Percentiles rank a stretch among this genome's conserved stretches.
Conservation (phyloP, 2,888 invertebrate species). For the Dendrolimus houi region DNA sequence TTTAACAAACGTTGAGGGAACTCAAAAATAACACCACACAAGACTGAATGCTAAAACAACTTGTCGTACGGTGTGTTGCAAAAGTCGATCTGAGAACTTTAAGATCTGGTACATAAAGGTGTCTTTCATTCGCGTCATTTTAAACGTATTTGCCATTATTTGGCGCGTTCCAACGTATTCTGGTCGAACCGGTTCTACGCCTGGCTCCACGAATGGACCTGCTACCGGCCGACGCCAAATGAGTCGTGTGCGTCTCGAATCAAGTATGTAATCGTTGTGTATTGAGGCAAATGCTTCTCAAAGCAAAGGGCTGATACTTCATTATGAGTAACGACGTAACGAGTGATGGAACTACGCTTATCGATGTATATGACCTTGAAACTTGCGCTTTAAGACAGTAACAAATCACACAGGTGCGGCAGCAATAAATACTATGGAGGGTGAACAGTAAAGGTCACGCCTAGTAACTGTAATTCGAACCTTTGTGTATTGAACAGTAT, state of each 20-base stretch:
- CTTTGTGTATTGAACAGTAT: slow-evolving; percentile 14
- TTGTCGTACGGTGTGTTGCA: slow-evolving; percentile 1
- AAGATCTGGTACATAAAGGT: slow-evolving; percentile 25
- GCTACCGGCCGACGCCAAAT: slow-evolving; percentile 65
- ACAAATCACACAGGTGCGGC: slow-evolving; percentile 34
- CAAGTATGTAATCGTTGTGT: slow-evolving; percentile 6
- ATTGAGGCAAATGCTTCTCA: not conserved
- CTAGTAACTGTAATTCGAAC: slow-evolving; percentile 39
- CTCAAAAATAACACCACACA: slow-evolving; percentile 3
- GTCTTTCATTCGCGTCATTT: slow-evolving; percentile 30
- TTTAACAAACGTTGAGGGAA: slow-evolving; percentile 4
- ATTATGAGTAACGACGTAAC: not conserved
- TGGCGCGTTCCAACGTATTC: slow-evolving; percentile 56
- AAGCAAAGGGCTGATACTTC: not conserved
- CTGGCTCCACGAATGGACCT: slow-evolving; percentile 64
- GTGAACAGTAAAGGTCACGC: slow-evolving; percentile 42
- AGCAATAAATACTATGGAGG: slow-evolving; percentile 32
- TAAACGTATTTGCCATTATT: slow-evolving; percentile 44
- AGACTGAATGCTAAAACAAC: slow-evolving; percentile 6
- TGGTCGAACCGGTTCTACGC: slow-evolving; percentile 66
- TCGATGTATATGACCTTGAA: slow-evolving; percentile 10
- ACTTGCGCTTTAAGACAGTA: slow-evolving; percentile 10
- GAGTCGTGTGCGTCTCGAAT: slow-evolving; percentile 43
- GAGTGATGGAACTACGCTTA: slow-evolving; percentile 8
- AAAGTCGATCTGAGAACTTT: slow-evolving; percentile 25